phyloP scores from a whole-genome alignment of 2,888 invertebrate genomes.

The Augiades crinisus region DNA sequence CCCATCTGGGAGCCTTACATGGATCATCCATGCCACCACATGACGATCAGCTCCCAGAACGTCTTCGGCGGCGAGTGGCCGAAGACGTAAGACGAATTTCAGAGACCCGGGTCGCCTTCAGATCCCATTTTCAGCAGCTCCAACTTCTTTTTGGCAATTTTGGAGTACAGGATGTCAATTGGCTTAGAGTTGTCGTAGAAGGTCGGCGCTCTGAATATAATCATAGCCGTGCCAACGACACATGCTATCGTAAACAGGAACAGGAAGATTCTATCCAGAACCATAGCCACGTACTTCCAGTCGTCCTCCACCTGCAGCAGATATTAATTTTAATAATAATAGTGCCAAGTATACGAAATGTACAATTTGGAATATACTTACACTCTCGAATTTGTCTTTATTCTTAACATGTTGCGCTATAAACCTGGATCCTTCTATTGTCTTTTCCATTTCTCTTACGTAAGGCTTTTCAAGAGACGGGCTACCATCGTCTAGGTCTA shows the following conservation, averaged over 20 bases:
- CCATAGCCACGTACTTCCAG: slow-evolving; percentile 99
- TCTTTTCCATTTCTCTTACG: slow-evolving; percentile 93
- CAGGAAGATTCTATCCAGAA: slow-evolving; percentile 96
- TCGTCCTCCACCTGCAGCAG: slow-evolving; percentile 93
- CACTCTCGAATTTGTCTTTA: slow-evolving; percentile 96
- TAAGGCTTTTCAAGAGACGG: slow-evolving; percentile 92
- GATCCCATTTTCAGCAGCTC: slow-evolving; percentile 94
- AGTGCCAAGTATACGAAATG: neutral
- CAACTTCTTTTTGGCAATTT: slow-evolving; percentile 95
- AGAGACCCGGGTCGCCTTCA: slow-evolving; percentile 85
- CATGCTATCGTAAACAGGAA: slow-evolving; percentile 98
- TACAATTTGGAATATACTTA: slow-evolving; percentile 78
- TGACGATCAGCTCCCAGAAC: slow-evolving; percentile 81
- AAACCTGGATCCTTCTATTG: slow-evolving; percentile 95
- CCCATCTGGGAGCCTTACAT: slow-evolving; percentile 68
- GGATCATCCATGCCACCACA: slow-evolving; percentile 82
- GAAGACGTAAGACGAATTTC: slow-evolving; percentile 85
- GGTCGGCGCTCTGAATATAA: slow-evolving; percentile 94
- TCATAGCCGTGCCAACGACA: slow-evolving; percentile 92
- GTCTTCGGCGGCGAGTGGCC: slow-evolving; percentile 86
- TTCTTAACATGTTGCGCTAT: slow-evolving; percentile 97
- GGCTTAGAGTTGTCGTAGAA: slow-evolving; percentile 95
- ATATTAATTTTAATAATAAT: neutral
- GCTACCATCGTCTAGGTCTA: slow-evolving; percentile 83
- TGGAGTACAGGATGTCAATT: slow-evolving; percentile 94